Base-by-base conservation (phyloP, 2,797 vertebrate species). In the Lithobates sylvaticus region DNA sequence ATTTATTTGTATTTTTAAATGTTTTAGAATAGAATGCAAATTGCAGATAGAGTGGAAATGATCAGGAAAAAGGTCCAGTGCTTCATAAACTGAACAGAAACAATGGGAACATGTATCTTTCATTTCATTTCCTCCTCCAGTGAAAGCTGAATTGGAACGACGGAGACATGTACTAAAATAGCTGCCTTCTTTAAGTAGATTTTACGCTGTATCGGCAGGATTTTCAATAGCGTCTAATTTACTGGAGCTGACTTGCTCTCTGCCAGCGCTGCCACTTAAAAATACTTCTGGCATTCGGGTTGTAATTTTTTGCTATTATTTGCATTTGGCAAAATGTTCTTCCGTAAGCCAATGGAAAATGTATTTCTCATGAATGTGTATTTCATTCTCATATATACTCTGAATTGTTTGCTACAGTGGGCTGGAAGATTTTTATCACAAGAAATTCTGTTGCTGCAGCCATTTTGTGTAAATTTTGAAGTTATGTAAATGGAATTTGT, bases 221-320 rank as follows among this genome's bases (percentile, higher is more conserved):
- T 87, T 44, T 39, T 87, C 50, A 87, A 87, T 87, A 44, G 81
- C 3, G 9, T 21, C 61, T 87, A 50, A 87, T 87, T 87, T 78
- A 69, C 79, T 76, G 65, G 64, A 27, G 54, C 74, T 54, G 54
- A 65, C 29, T 54, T 26, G 23, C 29, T 54, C 29, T 18, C 39
- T 64, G n/a, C 32, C 81, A 29, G 61, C 13, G 29, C 72, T 26
- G 15, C 9, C 64, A n/a, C 44, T 75, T 16, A 21, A 68, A 54
- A 10, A 34, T 50, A 50, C 61, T 75, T 26, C 64, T 76, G 81
- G 75, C 70, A 21, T n/a, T 44, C 71, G 23, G 16, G 15, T n/a
- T 9, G 27, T 67, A 61, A 77, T 77, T 84, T 84, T 15, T 34
- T 61, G 12, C 44, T n/a, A 61, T 84, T 84, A 47, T 71, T 32